These are phyloP conservation scores for Coptodon bakossiorum DNA, from an alignment of 2,113 vertebrate genomes.

Conservation along the genomic window DNA sequence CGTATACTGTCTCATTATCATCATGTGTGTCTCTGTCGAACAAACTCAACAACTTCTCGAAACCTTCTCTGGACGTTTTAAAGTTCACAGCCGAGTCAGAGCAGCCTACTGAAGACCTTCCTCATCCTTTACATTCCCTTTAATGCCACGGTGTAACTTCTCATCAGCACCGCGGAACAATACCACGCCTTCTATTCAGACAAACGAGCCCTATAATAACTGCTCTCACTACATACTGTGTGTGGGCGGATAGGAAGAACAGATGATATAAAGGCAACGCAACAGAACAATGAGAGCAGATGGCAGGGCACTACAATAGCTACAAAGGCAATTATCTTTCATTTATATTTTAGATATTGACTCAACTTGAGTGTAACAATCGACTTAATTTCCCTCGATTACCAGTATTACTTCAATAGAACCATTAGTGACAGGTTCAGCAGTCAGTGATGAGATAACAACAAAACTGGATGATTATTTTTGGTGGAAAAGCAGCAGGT, in stretches of 20 bases:
- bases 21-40: accelerated
- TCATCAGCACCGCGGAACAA: not conserved
- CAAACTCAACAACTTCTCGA: not conserved
- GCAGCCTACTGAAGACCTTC: accelerated
- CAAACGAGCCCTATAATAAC: conserved; percentile 25
- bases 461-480: not conserved
- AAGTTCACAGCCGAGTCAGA: not conserved
- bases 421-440: not conserved
- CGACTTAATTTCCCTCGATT: not conserved
- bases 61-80: not conserved
- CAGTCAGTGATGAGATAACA: not conserved
- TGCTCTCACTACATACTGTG: not conserved
- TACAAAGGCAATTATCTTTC: conserved; percentile 26
- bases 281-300: conserved; percentile 27
- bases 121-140: not conserved
- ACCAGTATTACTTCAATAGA: not conserved
- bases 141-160: not conserved
- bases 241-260: conserved; percentile 18
- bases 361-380: not conserved
- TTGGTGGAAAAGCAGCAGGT: not conserved
- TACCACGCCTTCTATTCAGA: conserved; percentile 17
- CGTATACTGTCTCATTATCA: accelerated
- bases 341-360: not conserved
- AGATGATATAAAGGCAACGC: not conserved
- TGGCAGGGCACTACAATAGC: not conserved